phyloP scores from a whole-genome alignment of 1,140 invertebrate genomes.

The Aphelinus atriplicis region DNA sequence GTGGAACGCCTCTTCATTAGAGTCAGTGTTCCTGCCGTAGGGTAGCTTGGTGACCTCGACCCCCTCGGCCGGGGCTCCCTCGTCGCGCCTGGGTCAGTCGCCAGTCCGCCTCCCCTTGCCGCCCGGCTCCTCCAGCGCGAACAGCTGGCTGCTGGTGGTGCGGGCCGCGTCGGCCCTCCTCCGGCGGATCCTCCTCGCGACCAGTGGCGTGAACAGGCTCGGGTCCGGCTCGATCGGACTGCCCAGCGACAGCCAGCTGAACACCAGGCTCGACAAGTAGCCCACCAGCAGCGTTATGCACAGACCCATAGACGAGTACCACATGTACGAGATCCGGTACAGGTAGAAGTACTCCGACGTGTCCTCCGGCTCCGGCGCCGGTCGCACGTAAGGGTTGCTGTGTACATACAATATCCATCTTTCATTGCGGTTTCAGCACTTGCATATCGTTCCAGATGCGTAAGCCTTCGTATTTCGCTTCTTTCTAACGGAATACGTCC shows the following conservation, averaged over 20 bases:
- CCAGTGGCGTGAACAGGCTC: conserved; percentile 73
- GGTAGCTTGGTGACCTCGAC: conserved; percentile 34
- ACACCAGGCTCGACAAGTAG: conserved; percentile 67
- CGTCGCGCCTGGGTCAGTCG: conserved; percentile 18
- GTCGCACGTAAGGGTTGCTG: no score
- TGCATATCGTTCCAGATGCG: no score
- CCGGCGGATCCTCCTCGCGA: conserved; percentile 66
- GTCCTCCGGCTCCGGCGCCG: conserved; percentile 14
- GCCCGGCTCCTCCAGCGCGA: conserved; percentile 45
- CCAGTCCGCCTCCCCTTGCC: neutral
- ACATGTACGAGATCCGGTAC: conserved; percentile 73
- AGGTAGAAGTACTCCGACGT: conserved; percentile 55
- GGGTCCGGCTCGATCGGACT: conserved; percentile 64
- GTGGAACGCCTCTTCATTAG: conserved; percentile 31
- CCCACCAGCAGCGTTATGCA: conserved; percentile 73
- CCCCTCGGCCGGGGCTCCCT: conserved; percentile 6
- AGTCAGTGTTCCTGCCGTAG: conserved; percentile 38
- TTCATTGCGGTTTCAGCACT: no score
- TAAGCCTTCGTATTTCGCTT: no score
- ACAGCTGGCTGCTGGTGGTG: conserved; percentile 50
- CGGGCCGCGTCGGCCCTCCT: conserved; percentile 41
- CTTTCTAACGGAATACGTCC: no score
- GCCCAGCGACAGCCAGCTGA: conserved; percentile 48
- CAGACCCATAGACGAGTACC: conserved; percentile 77
- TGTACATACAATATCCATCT: no score